Conservation (phyloP, 2,113 vertebrate genomes). For the Tyto alba region DNA sequence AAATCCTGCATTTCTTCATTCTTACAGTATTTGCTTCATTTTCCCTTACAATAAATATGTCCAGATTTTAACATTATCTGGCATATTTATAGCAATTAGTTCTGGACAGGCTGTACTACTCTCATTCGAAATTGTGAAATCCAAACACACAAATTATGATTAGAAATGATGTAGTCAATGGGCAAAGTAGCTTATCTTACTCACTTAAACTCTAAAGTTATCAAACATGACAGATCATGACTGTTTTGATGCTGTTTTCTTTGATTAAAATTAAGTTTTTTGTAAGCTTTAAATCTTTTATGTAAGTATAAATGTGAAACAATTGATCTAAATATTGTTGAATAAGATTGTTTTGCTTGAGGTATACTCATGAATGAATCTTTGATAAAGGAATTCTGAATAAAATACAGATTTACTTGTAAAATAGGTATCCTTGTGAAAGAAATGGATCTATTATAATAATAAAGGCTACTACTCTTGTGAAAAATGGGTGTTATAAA, state of each 20-base stretch:
- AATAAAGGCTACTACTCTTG: neutral
- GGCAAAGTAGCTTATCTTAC: conserved; percentile 66
- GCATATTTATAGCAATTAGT: conserved; percentile 72
- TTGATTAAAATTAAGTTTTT: conserved; percentile 41
- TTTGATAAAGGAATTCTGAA: neutral
- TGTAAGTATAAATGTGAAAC: neutral
- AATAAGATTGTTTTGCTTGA: neutral
- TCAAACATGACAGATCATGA: conserved; percentile 47
- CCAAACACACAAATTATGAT: conserved; percentile 65
- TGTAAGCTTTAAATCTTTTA: neutral
- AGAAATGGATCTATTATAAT: neutral
- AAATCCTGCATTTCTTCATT: conserved; percentile 47
- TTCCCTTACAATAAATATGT: neutral
- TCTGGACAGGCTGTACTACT: conserved; percentile 53
- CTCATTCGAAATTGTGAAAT: conserved; percentile 50
- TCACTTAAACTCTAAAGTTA: conserved; percentile 44
- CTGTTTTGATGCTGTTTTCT: conserved; percentile 17
- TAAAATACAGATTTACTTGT: neutral
- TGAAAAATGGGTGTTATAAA: neutral
- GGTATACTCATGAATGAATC: neutral
- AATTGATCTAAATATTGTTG: neutral
- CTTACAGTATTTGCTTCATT: conserved; percentile 27
- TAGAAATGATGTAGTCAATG: conserved; percentile 68
- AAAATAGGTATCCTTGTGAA: neutral
- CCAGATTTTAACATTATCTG: conserved; percentile 73